Conservation (phyloP, 2,797 vertebrate species). For the Mastacembelus armatus region DNA sequence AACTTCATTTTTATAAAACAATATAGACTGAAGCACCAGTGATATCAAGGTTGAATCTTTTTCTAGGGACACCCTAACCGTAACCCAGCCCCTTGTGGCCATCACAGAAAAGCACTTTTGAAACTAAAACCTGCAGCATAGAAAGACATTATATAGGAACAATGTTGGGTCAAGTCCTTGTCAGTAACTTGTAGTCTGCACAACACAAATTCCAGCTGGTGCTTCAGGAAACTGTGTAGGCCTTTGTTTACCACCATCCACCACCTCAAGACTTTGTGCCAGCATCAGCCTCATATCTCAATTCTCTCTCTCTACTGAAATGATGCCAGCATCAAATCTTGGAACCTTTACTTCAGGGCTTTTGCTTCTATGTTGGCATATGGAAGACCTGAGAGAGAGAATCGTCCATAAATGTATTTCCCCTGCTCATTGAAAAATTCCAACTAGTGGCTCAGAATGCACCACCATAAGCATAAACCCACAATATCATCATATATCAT, state of each 20-base stretch:
- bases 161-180: no score
- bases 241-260: slow-evolving; percentile 40
- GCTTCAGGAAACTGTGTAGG: slow-evolving; percentile 23
- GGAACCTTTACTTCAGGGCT: slow-evolving; percentile 33
- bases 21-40: no score
- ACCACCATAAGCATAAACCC: slow-evolving; percentile 5
- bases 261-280: slow-evolving; percentile 20
- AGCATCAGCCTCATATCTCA: slow-evolving; percentile 32
- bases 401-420: slow-evolving; percentile 40
- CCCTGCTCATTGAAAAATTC: slow-evolving; percentile 38
- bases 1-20: not conserved
- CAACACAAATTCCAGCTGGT: slow-evolving; percentile 1
- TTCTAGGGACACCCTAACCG: no score
- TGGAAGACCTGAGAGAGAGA: slow-evolving; percentile 45
- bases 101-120: no score
- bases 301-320: slow-evolving; percentile 36
- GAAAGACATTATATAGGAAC: no score
- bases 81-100: no score
- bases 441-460: slow-evolving; percentile 21
- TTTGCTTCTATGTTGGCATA: slow-evolving; percentile 28
- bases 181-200: slow-evolving; percentile 9
- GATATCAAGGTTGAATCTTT: no score
- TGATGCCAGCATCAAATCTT: slow-evolving; percentile 33
- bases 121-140: no score
- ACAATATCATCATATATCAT: no score